These are phyloP conservation scores for Drosophila sturtevanti DNA, from an alignment of 1,140 invertebrate species.

Conservation along the genomic window DNA sequence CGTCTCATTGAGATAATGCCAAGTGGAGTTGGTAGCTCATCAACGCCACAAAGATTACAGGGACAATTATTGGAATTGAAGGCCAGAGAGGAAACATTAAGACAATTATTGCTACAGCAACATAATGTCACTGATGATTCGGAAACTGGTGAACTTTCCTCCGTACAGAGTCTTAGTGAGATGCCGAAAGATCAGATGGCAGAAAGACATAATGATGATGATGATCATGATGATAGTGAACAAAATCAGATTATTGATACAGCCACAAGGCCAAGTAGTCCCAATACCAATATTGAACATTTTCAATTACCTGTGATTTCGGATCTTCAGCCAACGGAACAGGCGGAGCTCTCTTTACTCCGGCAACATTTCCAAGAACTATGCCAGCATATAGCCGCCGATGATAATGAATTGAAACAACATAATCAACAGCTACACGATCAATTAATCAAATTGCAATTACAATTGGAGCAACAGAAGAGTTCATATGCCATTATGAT, in stretches of 20 bases:
- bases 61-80: slow-evolving; percentile 84
- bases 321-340: slow-evolving; percentile 17
- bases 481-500: slow-evolving; percentile 67
- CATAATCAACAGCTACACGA: slow-evolving; percentile 54
- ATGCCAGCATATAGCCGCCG: slow-evolving; percentile 60
- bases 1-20: slow-evolving; percentile 84
- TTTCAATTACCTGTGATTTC: slow-evolving; percentile 51
- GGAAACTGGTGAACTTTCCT: slow-evolving; percentile 64
- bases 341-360: slow-evolving; percentile 50
- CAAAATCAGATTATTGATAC: slow-evolving; percentile 38
- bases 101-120: slow-evolving; percentile 74
- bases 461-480: slow-evolving; percentile 46
- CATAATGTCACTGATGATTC: slow-evolving; percentile 43
- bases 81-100: slow-evolving; percentile 85
- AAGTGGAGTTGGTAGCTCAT: neutral
- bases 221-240: neutral
- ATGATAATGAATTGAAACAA: slow-evolving; percentile 51
- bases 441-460: slow-evolving; percentile 46
- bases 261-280: slow-evolving; percentile 66
- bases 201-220: slow-evolving; percentile 13
- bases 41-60: slow-evolving; percentile 85
- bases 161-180: slow-evolving; percentile 72
- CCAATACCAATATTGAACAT: slow-evolving; percentile 45
- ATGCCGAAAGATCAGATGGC: slow-evolving; percentile 52
- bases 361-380: slow-evolving; percentile 72